Conservation (phyloP, 2,888 invertebrate genomes). For the Glaucopsyche alexis region DNA sequence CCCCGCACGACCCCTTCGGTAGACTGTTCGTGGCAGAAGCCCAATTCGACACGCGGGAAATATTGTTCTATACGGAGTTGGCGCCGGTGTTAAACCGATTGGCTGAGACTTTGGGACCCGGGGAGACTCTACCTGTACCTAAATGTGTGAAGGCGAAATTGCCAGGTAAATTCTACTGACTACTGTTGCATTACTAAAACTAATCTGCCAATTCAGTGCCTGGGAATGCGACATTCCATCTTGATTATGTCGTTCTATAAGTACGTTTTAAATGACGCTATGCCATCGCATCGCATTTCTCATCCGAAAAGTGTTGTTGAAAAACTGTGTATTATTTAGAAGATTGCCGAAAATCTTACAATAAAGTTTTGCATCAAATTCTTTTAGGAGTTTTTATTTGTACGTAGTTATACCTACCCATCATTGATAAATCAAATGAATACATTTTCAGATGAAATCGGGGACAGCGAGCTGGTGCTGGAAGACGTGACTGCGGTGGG, state of each 20-base stretch:
- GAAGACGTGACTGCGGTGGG: constrained; percentile 86
- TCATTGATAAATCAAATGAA: not conserved
- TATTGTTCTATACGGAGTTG: constrained; percentile 90
- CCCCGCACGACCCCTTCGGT: constrained; percentile 89
- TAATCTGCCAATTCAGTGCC: not conserved
- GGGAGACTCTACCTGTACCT: constrained; percentile 68
- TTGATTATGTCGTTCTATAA: not conserved
- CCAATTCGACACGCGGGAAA: constrained; percentile 90
- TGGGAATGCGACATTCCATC: not conserved
- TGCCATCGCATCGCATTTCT: too few relatives aligned
- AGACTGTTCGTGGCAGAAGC: constrained; percentile 90
- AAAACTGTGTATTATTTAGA: not conserved
- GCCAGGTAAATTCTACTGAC: constrained; percentile 58
- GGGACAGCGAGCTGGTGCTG: constrained; percentile 83
- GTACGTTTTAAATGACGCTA: not conserved
- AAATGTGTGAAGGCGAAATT: constrained; percentile 86
- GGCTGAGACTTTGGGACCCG: constrained; percentile 77
- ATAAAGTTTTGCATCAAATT: not conserved
- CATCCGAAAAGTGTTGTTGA: too few relatives aligned
- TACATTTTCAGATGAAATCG: constrained; percentile 65
- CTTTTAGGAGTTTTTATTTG: not conserved
- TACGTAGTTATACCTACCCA: too few relatives aligned
- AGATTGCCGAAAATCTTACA: not conserved
- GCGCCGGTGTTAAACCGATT: constrained; percentile 85
- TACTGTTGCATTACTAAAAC: not conserved